Percentiles rank a stretch among this genome's conserved stretches.
These are phyloP conservation scores for Drosophila yooni DNA, from an alignment of 2,888 invertebrate species.

Conservation along the genomic window DNA sequence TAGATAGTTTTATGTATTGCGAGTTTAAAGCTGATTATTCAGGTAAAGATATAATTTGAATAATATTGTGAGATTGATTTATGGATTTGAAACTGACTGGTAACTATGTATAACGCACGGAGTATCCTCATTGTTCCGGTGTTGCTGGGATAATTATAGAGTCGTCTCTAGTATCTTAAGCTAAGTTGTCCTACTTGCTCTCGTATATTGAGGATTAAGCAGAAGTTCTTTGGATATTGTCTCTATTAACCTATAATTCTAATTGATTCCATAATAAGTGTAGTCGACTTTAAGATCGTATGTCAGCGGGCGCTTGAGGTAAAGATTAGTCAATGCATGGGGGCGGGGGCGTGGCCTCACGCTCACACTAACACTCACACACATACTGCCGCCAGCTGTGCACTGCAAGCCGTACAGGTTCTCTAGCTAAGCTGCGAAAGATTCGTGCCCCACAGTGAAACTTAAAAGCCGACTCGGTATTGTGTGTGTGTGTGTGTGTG, in stretches of 20 bases:
- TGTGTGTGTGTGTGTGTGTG: not conserved
- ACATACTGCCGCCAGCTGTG: not conserved
- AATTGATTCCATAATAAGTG: not conserved
- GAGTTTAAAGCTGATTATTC: not conserved
- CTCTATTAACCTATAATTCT: not conserved
- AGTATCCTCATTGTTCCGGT: not conserved
- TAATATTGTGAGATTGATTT: not conserved
- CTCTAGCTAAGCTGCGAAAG: not conserved
- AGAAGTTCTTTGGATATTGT: not conserved
- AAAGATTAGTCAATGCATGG: not conserved
- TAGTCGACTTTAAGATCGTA: not conserved
- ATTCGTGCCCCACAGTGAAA: conserved; percentile 10
- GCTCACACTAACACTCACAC: not conserved
- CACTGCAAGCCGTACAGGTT: conserved; percentile 2
- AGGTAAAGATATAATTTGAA: not conserved
- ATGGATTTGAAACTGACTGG: not conserved
- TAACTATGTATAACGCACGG: not conserved
- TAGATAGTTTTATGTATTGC: not conserved
- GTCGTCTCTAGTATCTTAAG: not conserved
- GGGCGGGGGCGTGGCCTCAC: conserved; percentile 15
- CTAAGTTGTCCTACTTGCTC: not conserved
- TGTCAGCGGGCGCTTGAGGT: not conserved
- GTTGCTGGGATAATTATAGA: not conserved
- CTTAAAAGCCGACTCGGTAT: not conserved
- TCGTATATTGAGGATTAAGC: not conserved